phyloP scores from a whole-genome alignment of 2,797 vertebrate species.

The Pangasius larnaudii region DNA sequence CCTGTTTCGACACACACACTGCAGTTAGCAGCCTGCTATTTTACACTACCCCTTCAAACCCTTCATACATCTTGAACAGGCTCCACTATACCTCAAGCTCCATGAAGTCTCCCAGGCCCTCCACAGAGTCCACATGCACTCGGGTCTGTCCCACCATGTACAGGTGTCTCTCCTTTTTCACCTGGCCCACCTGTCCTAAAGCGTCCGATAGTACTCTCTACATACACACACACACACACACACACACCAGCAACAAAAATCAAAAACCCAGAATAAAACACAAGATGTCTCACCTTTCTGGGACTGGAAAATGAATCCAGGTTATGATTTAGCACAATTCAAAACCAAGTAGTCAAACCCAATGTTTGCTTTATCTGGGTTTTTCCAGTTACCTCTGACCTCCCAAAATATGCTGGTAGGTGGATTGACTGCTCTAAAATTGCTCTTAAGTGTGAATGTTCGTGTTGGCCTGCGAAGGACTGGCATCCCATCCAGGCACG shows the following conservation, averaged over 20 bases:
- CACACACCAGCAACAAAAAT: not conserved
- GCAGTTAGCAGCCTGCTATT: not conserved
- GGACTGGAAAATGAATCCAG: not conserved
- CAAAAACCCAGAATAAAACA: not conserved
- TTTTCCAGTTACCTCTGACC: not conserved
- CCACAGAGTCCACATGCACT: conserved; percentile 72
- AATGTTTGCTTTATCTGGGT: not conserved
- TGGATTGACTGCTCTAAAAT: not conserved
- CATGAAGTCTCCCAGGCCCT: conserved; percentile 81
- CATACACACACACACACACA: not conserved
- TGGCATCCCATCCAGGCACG: not conserved
- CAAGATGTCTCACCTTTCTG: not conserved
- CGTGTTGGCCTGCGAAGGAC: not conserved
- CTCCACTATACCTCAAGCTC: conserved; percentile 80
- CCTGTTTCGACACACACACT: conserved; percentile 64
- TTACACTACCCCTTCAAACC: not conserved
- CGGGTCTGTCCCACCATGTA: conserved; percentile 81
- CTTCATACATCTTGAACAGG: not conserved
- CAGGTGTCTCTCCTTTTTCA: conserved; percentile 79
- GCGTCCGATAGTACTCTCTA: conserved; percentile 78
- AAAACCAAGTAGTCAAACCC: not conserved
- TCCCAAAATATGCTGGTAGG: not conserved
- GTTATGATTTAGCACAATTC: not conserved
- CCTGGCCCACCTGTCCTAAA: conserved; percentile 78
- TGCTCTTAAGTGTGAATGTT: not conserved